These are phyloP conservation scores for Polylopha cassiicola DNA, from an alignment of 2,888 invertebrate genomes.

Conservation along the genomic window DNA sequence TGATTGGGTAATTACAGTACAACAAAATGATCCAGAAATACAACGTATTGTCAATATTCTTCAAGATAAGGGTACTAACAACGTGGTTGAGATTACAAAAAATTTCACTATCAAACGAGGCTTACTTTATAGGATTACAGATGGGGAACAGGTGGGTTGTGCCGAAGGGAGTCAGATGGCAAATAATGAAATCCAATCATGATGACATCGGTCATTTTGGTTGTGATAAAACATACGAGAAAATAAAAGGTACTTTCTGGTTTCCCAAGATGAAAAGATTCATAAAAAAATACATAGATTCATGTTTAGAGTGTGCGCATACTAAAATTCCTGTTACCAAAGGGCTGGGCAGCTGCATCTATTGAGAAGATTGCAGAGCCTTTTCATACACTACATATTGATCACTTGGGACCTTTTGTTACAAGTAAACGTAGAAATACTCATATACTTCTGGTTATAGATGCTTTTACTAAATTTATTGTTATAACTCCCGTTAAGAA, in stretches of 20 bases:
- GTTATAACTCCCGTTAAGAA: constrained; percentile 1
- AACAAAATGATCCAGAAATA: neutral
- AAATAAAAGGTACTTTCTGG: constrained; percentile 26
- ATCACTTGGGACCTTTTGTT: constrained; percentile 29
- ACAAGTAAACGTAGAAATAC: constrained; percentile 22
- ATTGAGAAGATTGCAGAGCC: constrained; percentile 27
- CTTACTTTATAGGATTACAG: neutral
- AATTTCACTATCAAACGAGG: neutral
- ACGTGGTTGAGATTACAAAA: neutral
- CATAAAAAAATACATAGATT: constrained; percentile 21
- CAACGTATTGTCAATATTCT: too few species aligned
- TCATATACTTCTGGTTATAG: constrained; percentile 20
- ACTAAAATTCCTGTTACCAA: constrained; percentile 22
- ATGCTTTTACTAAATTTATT: constrained; percentile 9
- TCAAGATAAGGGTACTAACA: neutral
- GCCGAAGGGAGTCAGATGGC: neutral
- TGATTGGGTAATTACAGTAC: neutral
- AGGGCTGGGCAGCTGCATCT: constrained; percentile 24
- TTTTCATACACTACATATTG: constrained; percentile 32
- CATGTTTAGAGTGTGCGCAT: constrained; percentile 22
- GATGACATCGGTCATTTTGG: constrained; percentile 23
- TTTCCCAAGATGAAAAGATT: constrained; percentile 22
- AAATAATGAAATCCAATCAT: constrained; percentile 1
- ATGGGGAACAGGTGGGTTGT: neutral
- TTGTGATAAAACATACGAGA: constrained; percentile 12